phyloP scores from a whole-genome alignment of 2,113 vertebrate genomes.

The Trematocara stigmaticum region DNA sequence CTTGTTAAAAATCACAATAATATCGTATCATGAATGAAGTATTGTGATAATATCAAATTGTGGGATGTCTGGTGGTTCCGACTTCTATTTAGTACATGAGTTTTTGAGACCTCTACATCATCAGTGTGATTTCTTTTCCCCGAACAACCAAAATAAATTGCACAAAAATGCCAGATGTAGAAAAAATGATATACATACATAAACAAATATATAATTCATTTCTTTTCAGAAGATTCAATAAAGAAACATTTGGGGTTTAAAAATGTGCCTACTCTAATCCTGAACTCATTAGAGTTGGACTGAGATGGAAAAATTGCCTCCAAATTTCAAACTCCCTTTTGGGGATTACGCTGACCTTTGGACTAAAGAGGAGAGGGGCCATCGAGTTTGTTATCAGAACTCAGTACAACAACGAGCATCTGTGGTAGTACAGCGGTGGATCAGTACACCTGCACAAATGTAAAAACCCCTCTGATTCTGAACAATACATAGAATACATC shows the following conservation, averaged over 20 bases:
- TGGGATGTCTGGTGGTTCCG: background rate
- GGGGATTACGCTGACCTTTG: background rate
- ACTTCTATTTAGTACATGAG: background rate
- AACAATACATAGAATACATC: background rate
- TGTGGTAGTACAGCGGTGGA: rapidly evolving
- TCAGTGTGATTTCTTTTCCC: background rate
- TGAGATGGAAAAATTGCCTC: background rate
- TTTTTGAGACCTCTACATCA: background rate
- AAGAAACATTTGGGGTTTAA: background rate
- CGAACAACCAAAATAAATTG: background rate
- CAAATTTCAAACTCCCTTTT: background rate
- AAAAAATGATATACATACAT: background rate
- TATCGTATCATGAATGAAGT: background rate
- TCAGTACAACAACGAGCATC: background rate
- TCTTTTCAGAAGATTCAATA: background rate
- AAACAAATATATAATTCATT: background rate
- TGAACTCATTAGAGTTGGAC: background rate
- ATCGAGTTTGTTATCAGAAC: background rate
- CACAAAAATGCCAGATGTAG: background rate
- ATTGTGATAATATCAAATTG: background rate
- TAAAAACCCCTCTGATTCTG: background rate
- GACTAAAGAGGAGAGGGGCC: background rate
- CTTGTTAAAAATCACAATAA: background rate
- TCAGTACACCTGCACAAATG: background rate
- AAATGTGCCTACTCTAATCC: background rate